Conservation (phyloP, 2,797 vertebrate species). For the Propithecus perrieri region DNA sequence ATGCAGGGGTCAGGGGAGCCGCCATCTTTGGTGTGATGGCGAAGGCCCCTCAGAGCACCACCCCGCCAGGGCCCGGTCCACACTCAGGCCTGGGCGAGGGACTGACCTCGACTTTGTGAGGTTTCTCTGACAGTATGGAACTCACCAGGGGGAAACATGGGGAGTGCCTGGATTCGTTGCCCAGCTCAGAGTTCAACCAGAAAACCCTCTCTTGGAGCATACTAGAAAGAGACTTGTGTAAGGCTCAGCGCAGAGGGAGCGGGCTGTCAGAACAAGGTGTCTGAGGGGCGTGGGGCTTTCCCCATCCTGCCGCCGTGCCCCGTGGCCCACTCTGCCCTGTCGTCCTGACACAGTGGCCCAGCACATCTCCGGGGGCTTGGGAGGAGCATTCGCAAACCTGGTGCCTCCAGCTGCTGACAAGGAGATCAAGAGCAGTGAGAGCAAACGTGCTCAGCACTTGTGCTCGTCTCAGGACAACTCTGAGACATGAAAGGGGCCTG, state of each 20-base stretch:
- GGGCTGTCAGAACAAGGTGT: not conserved
- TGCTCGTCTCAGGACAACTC: not conserved
- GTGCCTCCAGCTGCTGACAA: too few relatives aligned
- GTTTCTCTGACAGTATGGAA: not conserved
- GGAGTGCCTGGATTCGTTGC: not conserved
- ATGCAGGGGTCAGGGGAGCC: not conserved
- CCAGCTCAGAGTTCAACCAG: not conserved
- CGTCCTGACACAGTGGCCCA: too few relatives aligned
- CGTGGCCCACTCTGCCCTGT: fast-evolving
- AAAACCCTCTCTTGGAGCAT: too few relatives aligned
- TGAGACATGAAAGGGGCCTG: too few relatives aligned
- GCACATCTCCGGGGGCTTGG: not conserved
- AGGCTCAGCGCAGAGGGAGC: not conserved
- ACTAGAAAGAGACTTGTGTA: not conserved
- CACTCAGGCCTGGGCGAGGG: not conserved
- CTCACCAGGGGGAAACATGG: not conserved
- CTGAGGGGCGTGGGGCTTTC: not conserved
- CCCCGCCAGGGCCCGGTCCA: too few relatives aligned
- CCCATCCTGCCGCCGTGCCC: not conserved
- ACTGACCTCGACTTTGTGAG: not conserved
- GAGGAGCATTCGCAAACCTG: not conserved
- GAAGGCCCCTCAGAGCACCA: too few relatives aligned
- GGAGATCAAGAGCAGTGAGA: not conserved
- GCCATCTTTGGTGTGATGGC: not conserved
- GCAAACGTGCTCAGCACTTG: not conserved